Conservation (phyloP, 2,888 invertebrate genomes). For the Machimus rusticus region DNA sequence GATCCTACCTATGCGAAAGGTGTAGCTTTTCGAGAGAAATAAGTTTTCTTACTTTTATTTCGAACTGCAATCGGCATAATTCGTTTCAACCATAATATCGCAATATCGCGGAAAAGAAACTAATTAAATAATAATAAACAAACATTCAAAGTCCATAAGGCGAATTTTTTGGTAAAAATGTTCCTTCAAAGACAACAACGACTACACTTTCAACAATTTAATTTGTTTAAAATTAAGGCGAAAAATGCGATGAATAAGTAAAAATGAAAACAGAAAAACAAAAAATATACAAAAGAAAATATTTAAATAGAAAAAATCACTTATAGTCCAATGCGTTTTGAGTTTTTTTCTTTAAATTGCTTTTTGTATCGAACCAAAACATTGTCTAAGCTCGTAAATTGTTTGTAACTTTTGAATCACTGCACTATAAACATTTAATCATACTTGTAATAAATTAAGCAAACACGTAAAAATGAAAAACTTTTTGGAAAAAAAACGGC, state of each 20-base stretch:
- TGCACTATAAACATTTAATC: conserved; percentile 27
- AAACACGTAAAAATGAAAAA: conserved; percentile 7
- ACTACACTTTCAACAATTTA: conserved; percentile 3
- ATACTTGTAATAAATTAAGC: conserved; percentile 27
- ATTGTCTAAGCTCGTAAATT: conserved; percentile 17
- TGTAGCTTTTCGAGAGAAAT: not conserved
- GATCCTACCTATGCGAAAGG: not conserved
- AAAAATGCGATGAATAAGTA: not conserved
- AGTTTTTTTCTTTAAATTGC: not conserved
- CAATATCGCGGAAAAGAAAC: not conserved
- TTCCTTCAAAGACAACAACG: conserved; percentile 35
- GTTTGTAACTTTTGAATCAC: conserved; percentile 30
- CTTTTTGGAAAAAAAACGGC: not conserved
- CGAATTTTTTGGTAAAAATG: conserved; percentile 26
- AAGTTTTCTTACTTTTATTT: conserved; percentile 41
- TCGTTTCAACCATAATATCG: conserved; percentile 14
- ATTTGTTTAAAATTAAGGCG: not conserved
- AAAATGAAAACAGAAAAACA: not conserved
- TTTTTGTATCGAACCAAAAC: not conserved
- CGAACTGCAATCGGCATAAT: conserved; percentile 6
- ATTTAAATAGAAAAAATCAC: not conserved
- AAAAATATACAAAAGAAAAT: not conserved
- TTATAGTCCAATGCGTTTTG: conserved; percentile 5
- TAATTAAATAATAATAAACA: not conserved
- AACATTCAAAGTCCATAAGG: not conserved